Base-by-base conservation (phyloP, 2,888 invertebrate genomes). In the Aleiodes testaceus region DNA sequence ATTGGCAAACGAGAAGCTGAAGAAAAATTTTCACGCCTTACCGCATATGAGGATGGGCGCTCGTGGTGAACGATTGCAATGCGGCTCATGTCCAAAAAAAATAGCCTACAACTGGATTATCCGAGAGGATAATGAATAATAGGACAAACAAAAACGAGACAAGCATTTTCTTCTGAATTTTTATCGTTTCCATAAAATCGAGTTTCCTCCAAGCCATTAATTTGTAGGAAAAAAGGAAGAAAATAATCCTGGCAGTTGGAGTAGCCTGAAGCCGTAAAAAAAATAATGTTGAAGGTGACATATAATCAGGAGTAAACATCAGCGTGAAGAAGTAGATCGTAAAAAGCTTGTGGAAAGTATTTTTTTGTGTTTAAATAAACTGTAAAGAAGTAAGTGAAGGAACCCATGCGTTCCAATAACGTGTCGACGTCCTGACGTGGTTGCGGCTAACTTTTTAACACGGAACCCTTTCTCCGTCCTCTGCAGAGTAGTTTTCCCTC, bases 21-120 rank as follows among this genome's bases (percentile, higher is more conserved):
- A 36, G 36, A 55, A 55, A n/a, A 55, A 55, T 55, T 55, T 36
- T 55, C 55, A 55, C 55, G 55, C 55, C 55, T 55, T 55, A 16
- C 6, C 55, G 55, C 30, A 55, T 55, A 55, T 55, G 55, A 55
- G 55, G 36, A 30, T 16, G 9, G 11, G 55, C 55, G 55, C 6
- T 55, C 36, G 30, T 55, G 55, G 55, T 55, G 55, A 55, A 55
- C 22, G 55, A 55, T 55, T 55, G 30, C 55, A 16, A 55, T 55
- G 55, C 36, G 55, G 55, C 55, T 55, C 36, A 36, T 36, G 55
- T 55, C 55, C 55, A 55, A 55, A 52, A 50, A 53, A 30, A 55
- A 55, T 55, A 55, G 14, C 9, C 16, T 16, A 36, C 49, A 52
- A 52, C 52, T 22, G 52, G 52, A 52, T 52, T 52, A 20, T 5